Evolutionary conservation across 2,888 invertebrate genomes (phyloP).

Genomic region (Erebia aethiops): DNA sequence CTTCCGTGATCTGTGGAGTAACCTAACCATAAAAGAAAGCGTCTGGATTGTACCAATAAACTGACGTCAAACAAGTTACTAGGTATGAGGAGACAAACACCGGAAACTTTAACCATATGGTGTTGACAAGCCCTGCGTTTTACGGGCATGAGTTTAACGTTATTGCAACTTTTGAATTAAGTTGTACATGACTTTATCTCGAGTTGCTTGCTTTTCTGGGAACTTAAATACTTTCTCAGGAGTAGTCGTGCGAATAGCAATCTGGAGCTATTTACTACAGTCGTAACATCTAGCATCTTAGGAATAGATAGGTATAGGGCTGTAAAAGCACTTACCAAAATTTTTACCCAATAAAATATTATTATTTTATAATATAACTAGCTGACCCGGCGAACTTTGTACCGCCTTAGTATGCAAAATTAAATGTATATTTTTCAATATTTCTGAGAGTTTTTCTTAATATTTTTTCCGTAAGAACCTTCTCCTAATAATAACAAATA

Average conservation of each 20-base stretch:
- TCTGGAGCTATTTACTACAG: neutral
- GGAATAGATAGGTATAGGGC: too few relatives aligned
- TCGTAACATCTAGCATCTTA: neutral
- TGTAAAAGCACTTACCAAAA: too few relatives aligned
- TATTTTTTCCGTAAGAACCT: too few relatives aligned
- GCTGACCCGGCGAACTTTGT: too few relatives aligned
- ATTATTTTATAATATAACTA: too few relatives aligned
- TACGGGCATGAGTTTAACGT: conserved; percentile 36
- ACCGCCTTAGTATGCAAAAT: too few relatives aligned
- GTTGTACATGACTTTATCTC: conserved; percentile 17
- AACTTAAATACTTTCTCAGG: conserved; percentile 14
- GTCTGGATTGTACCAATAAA: conserved; percentile 3
- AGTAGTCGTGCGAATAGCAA: conserved; percentile 25
- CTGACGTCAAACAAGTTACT: conserved; percentile 22
- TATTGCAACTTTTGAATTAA: conserved; percentile 19
- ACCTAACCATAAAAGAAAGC: conserved; percentile 4
- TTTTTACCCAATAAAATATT: too few relatives aligned
- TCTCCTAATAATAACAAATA: too few relatives aligned
- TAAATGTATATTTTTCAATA: too few relatives aligned
- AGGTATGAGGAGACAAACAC: conserved; percentile 40
- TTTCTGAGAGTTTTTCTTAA: too few relatives aligned
- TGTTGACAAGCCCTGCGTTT: conserved; percentile 46
- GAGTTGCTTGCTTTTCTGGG: conserved; percentile 15
- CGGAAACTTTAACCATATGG: conserved; percentile 45
- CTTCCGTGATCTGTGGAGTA: too few relatives aligned